A percentile compares a stretch with the other conserved stretches of the same genome.
Evolutionary conservation across 2,888 invertebrate species (phyloP).

Genomic region (Stenolophus ochropezus): DNA sequence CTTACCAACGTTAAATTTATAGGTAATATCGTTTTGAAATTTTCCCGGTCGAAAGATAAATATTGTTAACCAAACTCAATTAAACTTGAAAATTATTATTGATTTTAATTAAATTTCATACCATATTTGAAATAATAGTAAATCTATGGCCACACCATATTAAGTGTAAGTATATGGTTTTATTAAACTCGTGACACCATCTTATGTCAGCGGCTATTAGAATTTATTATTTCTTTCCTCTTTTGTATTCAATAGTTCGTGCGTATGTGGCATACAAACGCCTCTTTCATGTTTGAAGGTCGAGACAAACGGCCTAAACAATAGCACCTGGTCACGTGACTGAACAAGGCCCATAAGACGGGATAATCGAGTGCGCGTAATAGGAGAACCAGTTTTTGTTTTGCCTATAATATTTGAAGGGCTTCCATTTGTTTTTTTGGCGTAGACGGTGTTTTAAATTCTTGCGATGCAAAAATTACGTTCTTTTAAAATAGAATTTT

Average conservation of each 20-base stretch:
- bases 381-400: conserved; percentile 24
- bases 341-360: not conserved
- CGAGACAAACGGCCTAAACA: conserved; percentile 5
- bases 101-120: not conserved
- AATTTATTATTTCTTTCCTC: not conserved
- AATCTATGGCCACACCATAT: too few species aligned
- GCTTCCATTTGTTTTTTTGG: conserved; percentile 11
- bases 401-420: not conserved
- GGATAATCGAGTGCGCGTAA: not conserved
- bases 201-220: not conserved
- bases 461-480: not conserved
- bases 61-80: not conserved
- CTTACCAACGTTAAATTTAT: not conserved
- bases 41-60: not conserved
- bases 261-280: conserved; percentile 8
- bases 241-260: not conserved
- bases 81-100: not conserved
- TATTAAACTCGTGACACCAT: not conserved
- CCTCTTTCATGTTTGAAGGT: conserved; percentile 6
- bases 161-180: too few species aligned
- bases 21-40: too few species aligned
- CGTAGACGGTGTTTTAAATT: not conserved
- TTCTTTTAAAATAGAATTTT: too few species aligned
- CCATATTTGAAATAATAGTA: not conserved
- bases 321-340: not conserved